Evolutionary conservation across 2,888 invertebrate species (phyloP), one percentile per base, ranked within the genome.

Genomic region (Phengaris alcon): DNA sequence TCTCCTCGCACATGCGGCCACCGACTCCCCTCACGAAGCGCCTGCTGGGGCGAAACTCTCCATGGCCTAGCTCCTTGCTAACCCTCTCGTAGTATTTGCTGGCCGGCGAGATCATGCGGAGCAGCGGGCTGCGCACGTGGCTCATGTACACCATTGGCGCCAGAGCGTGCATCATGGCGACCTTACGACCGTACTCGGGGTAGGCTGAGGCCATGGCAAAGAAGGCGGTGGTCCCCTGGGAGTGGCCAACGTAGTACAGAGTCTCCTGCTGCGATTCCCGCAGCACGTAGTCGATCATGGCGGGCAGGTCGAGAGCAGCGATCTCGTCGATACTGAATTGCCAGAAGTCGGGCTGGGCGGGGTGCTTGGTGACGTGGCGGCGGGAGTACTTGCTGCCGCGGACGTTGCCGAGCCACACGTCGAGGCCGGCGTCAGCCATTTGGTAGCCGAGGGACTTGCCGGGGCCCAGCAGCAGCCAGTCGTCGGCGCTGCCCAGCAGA

Each of bases 401-500:
- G 75, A 87, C 86, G 81, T 91, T 93, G 79, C 91, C 92, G 59
- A 93, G 85, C 91, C 90, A 93, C 74, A 93, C 93, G n/a, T 93
- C 92, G 80, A 85, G 90, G 76, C 90, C 91, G 59, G 87, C 88
- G 78, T 91, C 89, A 48, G 88, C 82, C 15, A 93, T 85, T 77
- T 87, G 79, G 82, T 87, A 93, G 44, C 90, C 87, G 57, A 93
- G 88, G 0, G 91, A 89, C 77, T 94, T 94, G 76, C 93, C 88
- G 0, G 95, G 95, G 15, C 95, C 95, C 85, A 95, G 94, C 78
- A 96, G 88, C 5, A 97, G 89, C 95, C 95, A 97, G 84, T 95
- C 95, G 51, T 95, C 94, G 0, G 96, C 94, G 79, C 95, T 95
- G 69, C 95, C 95, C n/a, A 96, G 84, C 4, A 97, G 85, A 6